A percentile compares a stretch with the other conserved stretches of the same genome.
Conservation (phyloP, 2,113 vertebrate species). For the Cyprinus carpio region DNA sequence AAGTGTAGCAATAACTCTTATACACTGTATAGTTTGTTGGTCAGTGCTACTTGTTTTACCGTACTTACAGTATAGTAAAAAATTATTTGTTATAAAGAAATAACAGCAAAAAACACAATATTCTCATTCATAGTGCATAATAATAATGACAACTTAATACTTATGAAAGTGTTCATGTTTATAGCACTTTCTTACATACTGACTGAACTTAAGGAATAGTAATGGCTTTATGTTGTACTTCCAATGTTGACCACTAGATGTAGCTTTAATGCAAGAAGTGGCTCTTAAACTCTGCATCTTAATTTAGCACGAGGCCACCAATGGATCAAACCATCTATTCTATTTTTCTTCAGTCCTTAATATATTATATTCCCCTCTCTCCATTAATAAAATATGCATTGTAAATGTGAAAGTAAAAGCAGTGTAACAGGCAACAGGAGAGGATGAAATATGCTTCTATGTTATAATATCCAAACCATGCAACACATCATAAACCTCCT, state of each 20-base stretch:
- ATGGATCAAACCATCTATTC: not conserved
- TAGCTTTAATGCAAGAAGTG: slow-evolving; percentile 9
- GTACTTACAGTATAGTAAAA: not conserved
- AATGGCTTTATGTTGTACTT: not conserved
- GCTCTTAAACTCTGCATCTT: not conserved
- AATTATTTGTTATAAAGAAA: not conserved
- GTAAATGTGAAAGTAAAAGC: not conserved
- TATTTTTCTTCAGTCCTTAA: not conserved
- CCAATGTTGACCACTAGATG: slow-evolving; percentile 14
- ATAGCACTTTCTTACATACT: not conserved
- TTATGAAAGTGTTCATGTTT: not conserved
- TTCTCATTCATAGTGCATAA: not conserved
- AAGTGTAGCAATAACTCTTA: too few species aligned
- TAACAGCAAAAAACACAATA: not conserved
- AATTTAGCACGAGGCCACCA: not conserved
- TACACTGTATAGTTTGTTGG: not conserved
- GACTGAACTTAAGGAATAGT: not conserved
- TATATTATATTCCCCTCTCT: not conserved
- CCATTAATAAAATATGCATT: not conserved
- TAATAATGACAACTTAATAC: not conserved
- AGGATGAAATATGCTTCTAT: not conserved
- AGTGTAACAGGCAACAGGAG: not conserved
- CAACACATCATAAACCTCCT: not conserved
- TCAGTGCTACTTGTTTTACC: too few species aligned
- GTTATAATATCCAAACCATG: not conserved